Percentiles rank a stretch among this genome's conserved stretches.
phyloP scores from a whole-genome alignment of 1,140 invertebrate species.

The Pollicipes pollicipes region DNA sequence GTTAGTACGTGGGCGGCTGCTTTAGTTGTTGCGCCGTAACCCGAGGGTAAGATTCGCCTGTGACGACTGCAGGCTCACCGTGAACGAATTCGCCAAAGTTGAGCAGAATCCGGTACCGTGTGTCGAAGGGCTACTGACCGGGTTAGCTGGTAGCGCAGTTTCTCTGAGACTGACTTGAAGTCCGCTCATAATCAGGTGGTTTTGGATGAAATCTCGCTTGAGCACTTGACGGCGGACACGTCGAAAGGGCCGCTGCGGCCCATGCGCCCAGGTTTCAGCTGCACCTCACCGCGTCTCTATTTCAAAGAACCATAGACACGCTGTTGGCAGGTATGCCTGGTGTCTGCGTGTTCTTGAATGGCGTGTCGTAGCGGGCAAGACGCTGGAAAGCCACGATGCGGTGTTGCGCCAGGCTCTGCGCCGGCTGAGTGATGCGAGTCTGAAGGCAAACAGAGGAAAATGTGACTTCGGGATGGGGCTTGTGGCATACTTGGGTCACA shows the following conservation, averaged over 20 bases:
- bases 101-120: neutral
- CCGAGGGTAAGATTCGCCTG: no score
- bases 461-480: neutral
- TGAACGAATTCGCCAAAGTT: neutral
- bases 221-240: neutral
- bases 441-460: neutral
- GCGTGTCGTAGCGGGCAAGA: neutral
- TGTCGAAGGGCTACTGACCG: neutral
- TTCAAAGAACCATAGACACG: neutral
- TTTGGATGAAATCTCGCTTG: neutral
- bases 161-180: neutral
- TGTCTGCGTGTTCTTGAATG: neutral
- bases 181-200: neutral
- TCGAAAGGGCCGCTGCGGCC: neutral
- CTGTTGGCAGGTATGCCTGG: neutral
- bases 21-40: no score
- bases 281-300: neutral
- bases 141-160: neutral
- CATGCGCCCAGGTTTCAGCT: neutral
- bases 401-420: neutral
- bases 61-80: neutral
- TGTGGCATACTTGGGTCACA: neutral
- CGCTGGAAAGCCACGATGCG: neutral
- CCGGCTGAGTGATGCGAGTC: neutral
- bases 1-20: no score